Conservation (phyloP, 2,888 invertebrate genomes). For the Drosophila pseudotakahashii region DNA sequence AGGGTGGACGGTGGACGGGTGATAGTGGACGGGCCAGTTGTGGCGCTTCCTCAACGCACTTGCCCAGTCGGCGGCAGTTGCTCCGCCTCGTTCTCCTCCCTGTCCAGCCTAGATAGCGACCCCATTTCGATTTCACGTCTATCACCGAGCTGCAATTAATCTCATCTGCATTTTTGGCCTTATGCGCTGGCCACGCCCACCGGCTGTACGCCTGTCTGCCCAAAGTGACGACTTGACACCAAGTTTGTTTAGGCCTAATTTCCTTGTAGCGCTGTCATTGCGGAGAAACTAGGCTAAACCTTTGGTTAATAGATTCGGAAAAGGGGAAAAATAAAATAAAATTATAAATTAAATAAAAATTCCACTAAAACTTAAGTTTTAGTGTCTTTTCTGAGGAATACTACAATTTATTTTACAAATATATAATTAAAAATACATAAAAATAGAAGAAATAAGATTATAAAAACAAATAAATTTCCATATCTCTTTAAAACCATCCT, state of each 20-base stretch:
- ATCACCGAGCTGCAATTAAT: slow-evolving; percentile 44
- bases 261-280: slow-evolving; percentile 3
- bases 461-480: too few species aligned
- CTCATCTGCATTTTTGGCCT: slow-evolving; percentile 36
- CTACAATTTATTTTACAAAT: not conserved
- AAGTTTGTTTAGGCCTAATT: slow-evolving; percentile 14
- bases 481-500: too few species aligned
- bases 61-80: slow-evolving; percentile 26
- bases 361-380: too few species aligned
- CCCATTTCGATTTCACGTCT: slow-evolving; percentile 35
- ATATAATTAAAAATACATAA: too few species aligned
- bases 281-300: not conserved
- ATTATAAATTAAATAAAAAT: not conserved
- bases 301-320: not conserved
- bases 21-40: slow-evolving; percentile 34
- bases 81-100: slow-evolving; percentile 9
- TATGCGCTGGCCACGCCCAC: slow-evolving; percentile 13
- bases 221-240: slow-evolving; percentile 16
- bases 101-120: slow-evolving; percentile 37
- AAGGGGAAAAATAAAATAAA: not conserved
- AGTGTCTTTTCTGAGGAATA: too few species aligned
- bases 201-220: slow-evolving; percentile 23
- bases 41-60: slow-evolving; percentile 43
- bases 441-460: too few species aligned
- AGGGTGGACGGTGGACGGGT: slow-evolving; percentile 1